Base-by-base conservation (phyloP, 1,140 invertebrate genomes). In the Akabosia matsudoensis region DNA sequence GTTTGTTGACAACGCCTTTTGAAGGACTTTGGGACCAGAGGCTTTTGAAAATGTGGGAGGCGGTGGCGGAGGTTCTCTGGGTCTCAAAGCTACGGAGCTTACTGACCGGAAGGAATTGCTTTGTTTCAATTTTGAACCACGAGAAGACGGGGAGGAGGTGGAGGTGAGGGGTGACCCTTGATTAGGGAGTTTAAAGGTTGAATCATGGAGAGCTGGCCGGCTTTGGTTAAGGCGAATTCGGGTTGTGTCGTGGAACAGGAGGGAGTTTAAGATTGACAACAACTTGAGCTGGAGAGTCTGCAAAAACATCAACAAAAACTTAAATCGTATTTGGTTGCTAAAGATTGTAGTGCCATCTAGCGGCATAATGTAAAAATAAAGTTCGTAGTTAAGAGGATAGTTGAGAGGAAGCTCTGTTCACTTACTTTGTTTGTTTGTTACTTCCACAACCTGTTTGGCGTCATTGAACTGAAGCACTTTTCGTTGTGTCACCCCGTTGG, bases 41-140 rank as follows among this genome's bases (percentile, higher is more conserved):
- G n/a, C 45, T 7, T 26, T 72, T 72, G 10, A 51, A 22, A 37
- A 73, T 24, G 82, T 79, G 14, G 84, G 84, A 30, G 85, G 84
- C 22, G 84, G 84, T 24, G 85, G 84, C n/a, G 85, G 85, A 3
- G 84, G 84, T 26, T 85, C 84, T 70, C 79, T 82, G 1, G 84
- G 84, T 31, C 84, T 71, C 7, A 82, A 79, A 18, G 83, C 31
- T 4, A 13, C n/a, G 70, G 56, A 64, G 26, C 1, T 30, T 33
- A 33, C 67, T 10, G 56, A 31, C 37, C 75, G 37, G 28, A 79
- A 79, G 3, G 78, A 79, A 52, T 73, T 79, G 13, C 75, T 76
- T 45, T 79, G 78, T 52, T 77, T 79, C 13, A 79, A 18, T 45
- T 18, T 45, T 33, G 74, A 33, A 26, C 13, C n/a, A 16, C 24